A percentile compares a stretch with the other conserved stretches of the same genome.
Conservation (phyloP, 2,888 invertebrate species). For the Anarsia innoxiella region DNA sequence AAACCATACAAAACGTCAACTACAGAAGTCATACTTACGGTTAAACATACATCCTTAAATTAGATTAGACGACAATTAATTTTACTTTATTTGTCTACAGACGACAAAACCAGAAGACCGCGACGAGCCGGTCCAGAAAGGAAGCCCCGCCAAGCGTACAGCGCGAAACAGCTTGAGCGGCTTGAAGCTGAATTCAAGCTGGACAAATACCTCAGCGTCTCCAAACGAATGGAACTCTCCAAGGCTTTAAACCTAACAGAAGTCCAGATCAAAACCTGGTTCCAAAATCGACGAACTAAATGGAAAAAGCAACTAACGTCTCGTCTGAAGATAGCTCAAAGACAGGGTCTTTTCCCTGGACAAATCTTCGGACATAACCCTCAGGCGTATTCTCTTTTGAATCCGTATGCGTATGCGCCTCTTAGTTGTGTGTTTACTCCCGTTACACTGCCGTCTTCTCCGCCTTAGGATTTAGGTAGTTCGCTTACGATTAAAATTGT, state of each 20-base stretch:
- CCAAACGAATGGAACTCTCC: slow-evolving; percentile 94
- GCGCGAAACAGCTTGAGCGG: slow-evolving; percentile 92
- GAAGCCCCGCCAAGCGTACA: slow-evolving; percentile 97
- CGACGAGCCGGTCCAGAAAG: slow-evolving; percentile 92
- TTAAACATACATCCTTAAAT: neutral
- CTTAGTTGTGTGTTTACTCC: slow-evolving; percentile 76
- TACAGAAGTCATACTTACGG: too few relatives aligned
- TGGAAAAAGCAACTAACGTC: slow-evolving; percentile 98
- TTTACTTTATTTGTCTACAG: too few relatives aligned
- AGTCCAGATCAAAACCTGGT: slow-evolving; percentile 98
- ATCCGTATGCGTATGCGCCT: slow-evolving; percentile 78
- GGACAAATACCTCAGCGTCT: slow-evolving; percentile 97
- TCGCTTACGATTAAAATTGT: too few relatives aligned
- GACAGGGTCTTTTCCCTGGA: slow-evolving; percentile 85
- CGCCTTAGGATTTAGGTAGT: slow-evolving; percentile 37
- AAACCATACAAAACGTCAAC: too few relatives aligned
- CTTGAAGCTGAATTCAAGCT: slow-evolving; percentile 95
- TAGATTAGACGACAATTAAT: neutral
- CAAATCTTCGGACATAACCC: slow-evolving; percentile 79
- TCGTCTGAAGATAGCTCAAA: slow-evolving; percentile 89
- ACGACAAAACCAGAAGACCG: slow-evolving; percentile 87
- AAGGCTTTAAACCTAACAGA: slow-evolving; percentile 92
- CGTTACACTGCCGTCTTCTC: slow-evolving; percentile 63
- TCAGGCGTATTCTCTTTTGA: slow-evolving; percentile 77
- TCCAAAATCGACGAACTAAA: slow-evolving; percentile 95